Conservation (phyloP, 2,888 invertebrate species). For the Mylabris sibirica region DNA sequence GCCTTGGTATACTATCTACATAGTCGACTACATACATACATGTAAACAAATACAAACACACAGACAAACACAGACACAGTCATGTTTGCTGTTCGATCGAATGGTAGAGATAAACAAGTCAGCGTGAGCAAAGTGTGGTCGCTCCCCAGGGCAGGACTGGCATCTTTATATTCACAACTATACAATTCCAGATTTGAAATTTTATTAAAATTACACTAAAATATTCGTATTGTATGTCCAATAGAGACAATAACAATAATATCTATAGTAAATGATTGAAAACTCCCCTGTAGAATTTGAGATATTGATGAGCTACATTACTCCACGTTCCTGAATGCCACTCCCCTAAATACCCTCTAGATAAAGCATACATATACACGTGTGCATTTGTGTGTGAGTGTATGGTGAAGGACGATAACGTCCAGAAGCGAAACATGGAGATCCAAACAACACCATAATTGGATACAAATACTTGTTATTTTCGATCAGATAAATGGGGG, state of each 20-base stretch:
- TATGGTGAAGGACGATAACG: constrained; percentile 33
- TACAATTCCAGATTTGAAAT: not conserved
- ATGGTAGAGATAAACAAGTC: constrained; percentile 36
- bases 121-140: constrained; percentile 32
- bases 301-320: constrained; percentile 32
- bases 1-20: constrained; percentile 18
- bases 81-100: constrained; percentile 38
- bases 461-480: constrained; percentile 35
- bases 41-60: not conserved
- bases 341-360: constrained; percentile 31
- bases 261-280: constrained; percentile 5
- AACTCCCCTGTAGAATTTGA: constrained; percentile 26
- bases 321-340: constrained; percentile 26
- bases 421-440: constrained; percentile 29
- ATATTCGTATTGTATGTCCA: not conserved
- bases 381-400: constrained; percentile 15
- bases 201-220: not conserved
- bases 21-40: not conserved
- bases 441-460: constrained; percentile 34
- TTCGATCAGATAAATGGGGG: constrained; percentile 27
- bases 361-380: not conserved
- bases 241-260: not conserved
- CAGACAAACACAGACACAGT: constrained; percentile 26
- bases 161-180: constrained; percentile 7
- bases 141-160: constrained; percentile 23